A percentile compares a stretch with the other conserved stretches of the same genome.
Conservation (phyloP, 2,113 vertebrate species). For the Benitochromis conjunctus region DNA sequence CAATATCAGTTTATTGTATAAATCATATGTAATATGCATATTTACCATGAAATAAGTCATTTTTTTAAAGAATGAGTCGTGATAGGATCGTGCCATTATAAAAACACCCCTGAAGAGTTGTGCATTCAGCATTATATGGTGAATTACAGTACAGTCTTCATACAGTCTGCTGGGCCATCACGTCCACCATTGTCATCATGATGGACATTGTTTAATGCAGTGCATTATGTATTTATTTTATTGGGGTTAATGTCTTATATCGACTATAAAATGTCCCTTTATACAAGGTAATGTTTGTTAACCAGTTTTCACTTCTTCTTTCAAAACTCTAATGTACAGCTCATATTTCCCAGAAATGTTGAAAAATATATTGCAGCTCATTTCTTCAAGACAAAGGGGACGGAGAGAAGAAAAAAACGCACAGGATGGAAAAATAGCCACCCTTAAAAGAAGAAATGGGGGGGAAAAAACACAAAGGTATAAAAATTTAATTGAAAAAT, state of each 20-base stretch:
- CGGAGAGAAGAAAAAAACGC: neutral
- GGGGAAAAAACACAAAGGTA: conserved; percentile 66
- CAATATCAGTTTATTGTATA: neutral
- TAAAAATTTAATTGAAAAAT: conserved; percentile 77
- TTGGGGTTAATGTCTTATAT: neutral
- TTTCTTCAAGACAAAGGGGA: conserved; percentile 1
- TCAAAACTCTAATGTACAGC: neutral
- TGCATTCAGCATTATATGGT: neutral
- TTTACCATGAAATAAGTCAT: neutral
- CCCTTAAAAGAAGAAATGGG: conserved; percentile 24
- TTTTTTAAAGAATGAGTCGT: neutral
- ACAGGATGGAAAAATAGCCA: conserved; percentile 25
- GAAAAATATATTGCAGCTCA: neutral
- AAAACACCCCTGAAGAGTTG: neutral
- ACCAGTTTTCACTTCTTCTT: neutral
- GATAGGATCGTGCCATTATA: neutral
- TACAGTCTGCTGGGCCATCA: neutral
- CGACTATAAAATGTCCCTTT: neutral
- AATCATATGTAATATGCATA: neutral
- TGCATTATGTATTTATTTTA: neutral
- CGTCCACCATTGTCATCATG: neutral
- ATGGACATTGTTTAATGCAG: neutral
- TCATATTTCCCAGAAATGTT: neutral
- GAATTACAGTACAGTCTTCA: neutral
- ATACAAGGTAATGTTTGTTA: neutral